Base-by-base conservation (phyloP, 2,888 invertebrate species). In the Drosophila merina region DNA sequence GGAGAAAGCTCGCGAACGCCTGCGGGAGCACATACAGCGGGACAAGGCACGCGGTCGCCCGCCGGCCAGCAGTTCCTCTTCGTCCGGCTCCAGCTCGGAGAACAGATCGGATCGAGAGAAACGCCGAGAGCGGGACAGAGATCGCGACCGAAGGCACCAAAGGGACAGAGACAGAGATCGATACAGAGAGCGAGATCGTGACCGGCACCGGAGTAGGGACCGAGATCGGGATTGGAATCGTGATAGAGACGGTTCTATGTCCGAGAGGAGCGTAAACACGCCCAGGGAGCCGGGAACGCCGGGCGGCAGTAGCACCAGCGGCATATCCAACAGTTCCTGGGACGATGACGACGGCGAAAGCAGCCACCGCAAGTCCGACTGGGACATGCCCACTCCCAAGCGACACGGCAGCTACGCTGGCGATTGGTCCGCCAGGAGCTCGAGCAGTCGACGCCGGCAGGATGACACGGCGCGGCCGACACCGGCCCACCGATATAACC, bases 331-430 rank as follows among this genome's bases (percentile, higher is more conserved):
- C 36, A 89, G 89, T 48, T 83, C 91, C 0, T 92, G 92, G 92
- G 97, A 96, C 74, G 97, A 97, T 75, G 96, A 96, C 51, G 92
- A 92, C 40, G 88, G 88, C 20, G 89, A 90, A 5, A 52, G 58
- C 10, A 28, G 49, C 33, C 47, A 60, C 4, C 86, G 84, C 20
- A 95, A 94, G 79, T 98, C 98, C 0, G 94, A 95, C 55, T 99
- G 98, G 98, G 98, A 98, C 92, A 95, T 96, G 89, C 97, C 98
- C 0, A 98, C 98, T 0, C 98, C 98, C 0, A 92, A 55, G 86
- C 91, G 73, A 72, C 54, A 51, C 26, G 59, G 49, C 6, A 25
- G 57, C 6, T 45, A 69, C 90, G 92, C 62, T 85, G 91, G 76
- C 0, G 93, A 88, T 45, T 90, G 86, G 88, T 91, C 90, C 0